Base-by-base conservation (phyloP, 2,113 vertebrate genomes). In the Brevimyrus niger region DNA sequence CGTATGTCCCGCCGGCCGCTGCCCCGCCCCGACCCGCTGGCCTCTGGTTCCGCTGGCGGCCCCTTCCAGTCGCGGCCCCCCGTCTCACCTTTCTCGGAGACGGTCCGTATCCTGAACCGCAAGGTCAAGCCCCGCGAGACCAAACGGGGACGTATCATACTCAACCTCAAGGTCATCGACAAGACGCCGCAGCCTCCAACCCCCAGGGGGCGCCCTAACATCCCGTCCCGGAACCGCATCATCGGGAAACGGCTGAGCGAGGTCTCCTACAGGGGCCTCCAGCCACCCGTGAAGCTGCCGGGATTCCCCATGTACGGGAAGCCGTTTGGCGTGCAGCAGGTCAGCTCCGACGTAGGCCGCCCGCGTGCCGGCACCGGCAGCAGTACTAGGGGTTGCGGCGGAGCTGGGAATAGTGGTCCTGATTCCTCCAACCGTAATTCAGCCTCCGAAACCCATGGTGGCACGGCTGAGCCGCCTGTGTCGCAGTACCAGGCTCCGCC, bases 161-260 rank as follows among this genome's bases (percentile, higher is more conserved):
- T 99, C 91, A 99, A 99, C 92, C 95, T 99, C 91, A 99, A 99
- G 93, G 98, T 99, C 86, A 97, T 98, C 8, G 98, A 99, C 95
- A 99, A 99, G 94, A 95, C 93, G 76, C 0, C 69, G 38, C 89
- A 76, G 35, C 73, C 19, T 47, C 61, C 48, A 4, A 50, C 92
- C 0, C 23, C 88, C 4, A 89, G 96, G 0, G 96, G 97, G 58
- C 97, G 97, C 73, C 95, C 97, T 21, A 98, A 97, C 91, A 97
- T 99, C 88, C 98, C 98, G 0, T 99, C 98, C 9, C 96, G 98
- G 88, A 99, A 99, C 92, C 97, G 98, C 0, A 98, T 99, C 92
- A 99, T 99, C 0, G 98, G 95, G 10, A 95, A 95, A 95, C 97
- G 96, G 92, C 96, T 97, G 91, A 97, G 97, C 0, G 98, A 99